Evolutionary conservation across 2,888 invertebrate genomes (phyloP), one percentile per base, ranked within the genome.

Genomic region (Nematopogon swammerdamellus): DNA sequence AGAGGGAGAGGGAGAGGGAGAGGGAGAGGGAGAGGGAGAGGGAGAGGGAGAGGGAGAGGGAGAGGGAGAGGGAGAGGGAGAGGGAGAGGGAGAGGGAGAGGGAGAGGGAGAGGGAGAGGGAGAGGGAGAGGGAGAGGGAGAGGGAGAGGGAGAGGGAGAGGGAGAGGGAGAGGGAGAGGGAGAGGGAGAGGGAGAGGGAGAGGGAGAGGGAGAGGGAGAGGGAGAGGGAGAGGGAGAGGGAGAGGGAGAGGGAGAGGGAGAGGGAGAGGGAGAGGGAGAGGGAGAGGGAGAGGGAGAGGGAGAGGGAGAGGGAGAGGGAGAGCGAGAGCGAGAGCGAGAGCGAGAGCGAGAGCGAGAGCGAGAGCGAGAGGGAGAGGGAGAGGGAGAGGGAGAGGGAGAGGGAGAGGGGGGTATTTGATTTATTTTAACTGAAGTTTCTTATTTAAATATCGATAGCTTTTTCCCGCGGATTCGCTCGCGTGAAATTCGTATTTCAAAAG

Each of bases 1-100:
- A 45, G 47, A 43, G 17, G 44, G 44, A 17, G 44, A 44, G 17
- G 44, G 44, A 17, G 44, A 44, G 17, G 44, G 44, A 17, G 44
- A 44, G 17, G 44, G 44, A 17, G 44, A 44, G 17, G 17, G 44
- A 17, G 44, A 44, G 17, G 44, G 17, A 17, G 44, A 44, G 17
- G 44, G 17, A 17, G 44, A 44, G 17, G 44, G 44, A 17, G 44
- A 44, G 17, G 44, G 44, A 17, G 44, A 44, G 17, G 44, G 44
- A 16, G 44, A 44, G 17, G 17, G 44, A 16, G 44, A 44, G 17
- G 17, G 44, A 16, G 44, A 44, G 17, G 17, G 44, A 16, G 44
- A 44, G 17, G 17, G 44, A 16, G 44, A 44, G 17, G 17, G 44
- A 16, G 44, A 44, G 17, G 44, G 44, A 17, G 44, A 44, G 17